Base-by-base conservation (phyloP, 2,113 vertebrate species). In the Pseudolaguvia tuberculata region DNA sequence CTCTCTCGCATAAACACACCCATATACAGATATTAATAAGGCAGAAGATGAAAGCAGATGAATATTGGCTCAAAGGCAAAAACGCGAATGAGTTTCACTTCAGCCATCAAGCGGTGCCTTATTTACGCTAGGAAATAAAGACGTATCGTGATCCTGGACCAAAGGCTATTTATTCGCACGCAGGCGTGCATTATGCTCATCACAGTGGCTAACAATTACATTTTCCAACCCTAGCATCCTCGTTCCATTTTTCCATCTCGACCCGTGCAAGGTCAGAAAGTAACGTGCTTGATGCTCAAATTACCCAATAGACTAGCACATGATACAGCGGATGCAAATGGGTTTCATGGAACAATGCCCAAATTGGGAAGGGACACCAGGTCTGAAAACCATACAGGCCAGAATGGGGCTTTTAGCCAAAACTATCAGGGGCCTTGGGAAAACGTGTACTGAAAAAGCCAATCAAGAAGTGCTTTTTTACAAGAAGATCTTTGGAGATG, bases 101-200 rank as follows among this genome's bases (percentile, higher is more conserved):
- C 68, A 48, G 45, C 72, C 67, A 72, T 79, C 72, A 72, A 77
- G 48, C 58, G 29, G 68, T 20, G 69, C 25, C 66, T 82, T 70
- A 78, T 82, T 82, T 82, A 80, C 21, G 72, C 73, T 66, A 76
- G 59, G 72, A 75, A 69, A 76, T 80, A 68, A 77, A 82, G 81
- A 80, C 72, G 51, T 74, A 80, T 80, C 52, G 42, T 31, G 68
- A 56, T 65, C 35, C 45, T 42, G 78, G 72, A 77, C 72, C 57
- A 70, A 74, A 76, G 81, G 51, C 75, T 72, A 77, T 82, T 80
- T 82, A 78, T 82, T 78, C 56, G 61, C 66, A 70, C 21, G 48
- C 61, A 69, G 68, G 56, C 51, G 57, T 74, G 58, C 71, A 78
- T 74, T 69, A 65, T 29, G 47, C 21, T 62, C 55, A 71, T 75